A percentile compares a stretch with the other conserved stretches of the same genome.
phyloP scores from a whole-genome alignment of 2,797 vertebrate genomes.

The Phoebastria nigripes region DNA sequence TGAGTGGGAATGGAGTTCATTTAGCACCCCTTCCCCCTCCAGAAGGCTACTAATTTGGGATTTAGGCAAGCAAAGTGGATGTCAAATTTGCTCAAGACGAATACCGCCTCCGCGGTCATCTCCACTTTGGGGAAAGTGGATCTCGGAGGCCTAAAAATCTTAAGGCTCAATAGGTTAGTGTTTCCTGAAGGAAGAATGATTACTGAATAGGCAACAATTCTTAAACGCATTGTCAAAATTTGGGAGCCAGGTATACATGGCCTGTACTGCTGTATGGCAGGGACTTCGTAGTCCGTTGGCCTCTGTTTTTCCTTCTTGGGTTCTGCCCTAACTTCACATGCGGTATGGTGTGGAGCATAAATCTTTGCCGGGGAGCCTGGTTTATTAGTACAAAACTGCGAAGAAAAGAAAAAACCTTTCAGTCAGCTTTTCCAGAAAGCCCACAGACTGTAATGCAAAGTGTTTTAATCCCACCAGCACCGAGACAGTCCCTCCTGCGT shows the following conservation, averaged over 20 bases:
- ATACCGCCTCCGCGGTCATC: accelerated
- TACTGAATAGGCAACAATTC: not conserved
- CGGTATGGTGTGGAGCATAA: not conserved
- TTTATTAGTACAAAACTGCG: not conserved
- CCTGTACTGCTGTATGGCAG: not conserved
- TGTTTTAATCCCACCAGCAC: not conserved
- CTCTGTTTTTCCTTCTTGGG: not conserved
- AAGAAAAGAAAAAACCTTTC: not conserved
- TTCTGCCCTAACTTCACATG: not conserved
- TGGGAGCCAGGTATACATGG: not conserved
- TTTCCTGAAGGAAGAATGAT: not conserved
- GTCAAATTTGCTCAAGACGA: not conserved
- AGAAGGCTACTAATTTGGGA: not conserved
- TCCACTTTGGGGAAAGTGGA: not conserved
- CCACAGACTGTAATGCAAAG: not conserved
- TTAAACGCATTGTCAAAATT: not conserved
- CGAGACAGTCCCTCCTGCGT: not conserved
- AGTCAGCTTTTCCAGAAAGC: not conserved
- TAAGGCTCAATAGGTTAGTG: not conserved
- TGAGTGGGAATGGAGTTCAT: not conserved
- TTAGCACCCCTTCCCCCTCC: not conserved
- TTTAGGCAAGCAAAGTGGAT: not conserved
- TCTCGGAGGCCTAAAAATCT: not conserved
- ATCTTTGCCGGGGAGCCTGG: not conserved
- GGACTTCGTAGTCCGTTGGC: not conserved